Evolutionary conservation across 2,888 invertebrate genomes (phyloP), one percentile per base, ranked within the genome.

Genomic region (Phasia obesa): DNA sequence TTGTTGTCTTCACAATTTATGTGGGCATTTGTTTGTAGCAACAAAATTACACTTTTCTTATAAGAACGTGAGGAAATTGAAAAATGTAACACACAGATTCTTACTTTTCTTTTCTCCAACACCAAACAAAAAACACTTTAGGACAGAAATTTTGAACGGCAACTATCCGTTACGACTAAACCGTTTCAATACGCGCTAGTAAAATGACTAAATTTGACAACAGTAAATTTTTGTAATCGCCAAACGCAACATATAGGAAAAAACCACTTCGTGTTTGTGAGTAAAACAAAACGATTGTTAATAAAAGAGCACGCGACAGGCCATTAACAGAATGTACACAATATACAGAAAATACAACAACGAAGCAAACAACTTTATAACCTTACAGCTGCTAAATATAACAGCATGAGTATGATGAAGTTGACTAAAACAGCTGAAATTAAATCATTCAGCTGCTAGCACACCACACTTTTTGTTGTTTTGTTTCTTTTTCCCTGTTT

Each of bases 181-280:
- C 89, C 86, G 87, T 88, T 85, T 71, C 77, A 86, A 87, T 86
- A 84, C 85, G 85, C 88, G 88, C 87, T 87, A 88, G 86, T 85
- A 86, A 85, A 87, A 86, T 87, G 87, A 88, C 89, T 88, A 85
- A 88, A 87, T 85, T 84, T 75, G 49, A 69, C 57, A 82, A 75
- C 78, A 60, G 83, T 83, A 76, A 83, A 67, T 64, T 83, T 60
- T 75, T 84, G 60, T 64, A 71, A 59, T 59, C 69, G 65, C n/a
- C 57, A 35, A 64, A 51, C 38, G 55, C 47, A 42, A 75, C 44
- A 81, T n/a, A 76, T 31, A 62, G 53, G 57, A 65, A 47, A 38
- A 31, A 47, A 17, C 21, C 2, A 31, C 15, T 64, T 78, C 62
- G 49, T 69, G 69, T 47, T 65, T 21, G 42, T 60, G 79, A 71